Evolutionary conservation across 2,113 vertebrate species (phyloP).

Genomic region (Rostratula benghalensis): DNA sequence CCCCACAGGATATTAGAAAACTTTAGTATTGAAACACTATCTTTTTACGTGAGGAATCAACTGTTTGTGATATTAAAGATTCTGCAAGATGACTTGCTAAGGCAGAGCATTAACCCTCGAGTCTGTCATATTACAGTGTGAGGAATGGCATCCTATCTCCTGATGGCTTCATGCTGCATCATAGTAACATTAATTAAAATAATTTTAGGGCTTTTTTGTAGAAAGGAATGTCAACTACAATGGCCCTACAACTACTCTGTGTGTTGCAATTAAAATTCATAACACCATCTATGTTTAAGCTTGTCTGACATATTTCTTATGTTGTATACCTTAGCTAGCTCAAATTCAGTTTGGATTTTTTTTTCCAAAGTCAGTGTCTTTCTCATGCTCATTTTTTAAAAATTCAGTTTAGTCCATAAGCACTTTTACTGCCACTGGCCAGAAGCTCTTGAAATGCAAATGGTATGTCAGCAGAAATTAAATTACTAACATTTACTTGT

Average conservation of each 20-base stretch:
- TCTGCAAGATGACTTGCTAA: neutral
- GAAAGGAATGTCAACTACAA: neutral
- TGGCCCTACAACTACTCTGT: neutral
- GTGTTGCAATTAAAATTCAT: neutral
- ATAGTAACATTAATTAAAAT: neutral
- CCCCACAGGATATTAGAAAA: neutral
- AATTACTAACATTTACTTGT: neutral
- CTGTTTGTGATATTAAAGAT: neutral
- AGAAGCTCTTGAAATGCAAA: neutral
- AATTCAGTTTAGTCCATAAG: neutral
- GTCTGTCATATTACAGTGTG: neutral
- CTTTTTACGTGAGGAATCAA: neutral
- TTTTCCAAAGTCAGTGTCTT: neutral
- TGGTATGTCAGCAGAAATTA: neutral
- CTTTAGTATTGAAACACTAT: neutral
- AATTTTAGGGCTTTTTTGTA: neutral
- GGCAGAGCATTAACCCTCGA: neutral
- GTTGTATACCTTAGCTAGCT: neutral
- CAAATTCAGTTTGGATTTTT: neutral
- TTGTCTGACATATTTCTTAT: neutral
- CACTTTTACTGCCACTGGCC: neutral
- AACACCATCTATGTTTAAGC: neutral
- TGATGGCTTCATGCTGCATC: neutral
- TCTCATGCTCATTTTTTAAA: neutral
- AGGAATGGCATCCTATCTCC: neutral